These are phyloP conservation scores for Cygnus olor DNA, from an alignment of 2,797 vertebrate genomes.

Conservation along the genomic window DNA sequence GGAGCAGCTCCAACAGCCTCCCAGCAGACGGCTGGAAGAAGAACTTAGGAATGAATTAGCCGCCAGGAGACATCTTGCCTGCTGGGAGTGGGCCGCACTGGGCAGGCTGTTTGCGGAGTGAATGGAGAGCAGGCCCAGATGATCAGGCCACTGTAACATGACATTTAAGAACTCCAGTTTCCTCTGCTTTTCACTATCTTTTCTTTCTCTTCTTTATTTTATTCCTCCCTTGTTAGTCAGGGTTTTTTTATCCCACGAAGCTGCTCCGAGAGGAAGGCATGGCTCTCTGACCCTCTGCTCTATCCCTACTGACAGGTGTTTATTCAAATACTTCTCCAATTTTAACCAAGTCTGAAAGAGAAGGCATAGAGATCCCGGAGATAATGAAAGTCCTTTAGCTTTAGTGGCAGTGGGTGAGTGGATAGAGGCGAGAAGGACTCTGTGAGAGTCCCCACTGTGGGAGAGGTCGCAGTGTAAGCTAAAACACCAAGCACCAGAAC, in stretches of 20 bases:
- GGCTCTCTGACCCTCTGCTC: neutral
- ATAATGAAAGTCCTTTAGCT: neutral
- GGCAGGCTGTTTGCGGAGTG: neutral
- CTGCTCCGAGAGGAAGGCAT: neutral
- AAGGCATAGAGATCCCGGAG: neutral
- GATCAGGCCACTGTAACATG: neutral
- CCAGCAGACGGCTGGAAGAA: neutral
- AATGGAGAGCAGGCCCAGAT: neutral
- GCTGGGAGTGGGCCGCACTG: neutral
- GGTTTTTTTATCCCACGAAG: neutral
- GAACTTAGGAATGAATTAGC: neutral
- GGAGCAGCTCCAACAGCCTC: neutral
- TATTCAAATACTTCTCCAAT: constrained; percentile 4
- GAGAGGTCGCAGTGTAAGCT: neutral
- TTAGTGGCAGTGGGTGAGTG: neutral
- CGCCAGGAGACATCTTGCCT: neutral
- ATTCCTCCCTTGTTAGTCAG: no score
- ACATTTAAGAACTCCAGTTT: neutral
- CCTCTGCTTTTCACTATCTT: neutral
- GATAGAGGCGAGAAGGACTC: neutral
- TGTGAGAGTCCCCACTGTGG: fast-evolving
- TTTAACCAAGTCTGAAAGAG: neutral
- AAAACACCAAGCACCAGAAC: neutral
- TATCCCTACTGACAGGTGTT: neutral
- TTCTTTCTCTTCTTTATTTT: neutral